Percentiles rank a stretch among this genome's conserved stretches.
Conservation (phyloP, 2,797 vertebrate genomes). For the Cryptoprocta ferox region DNA sequence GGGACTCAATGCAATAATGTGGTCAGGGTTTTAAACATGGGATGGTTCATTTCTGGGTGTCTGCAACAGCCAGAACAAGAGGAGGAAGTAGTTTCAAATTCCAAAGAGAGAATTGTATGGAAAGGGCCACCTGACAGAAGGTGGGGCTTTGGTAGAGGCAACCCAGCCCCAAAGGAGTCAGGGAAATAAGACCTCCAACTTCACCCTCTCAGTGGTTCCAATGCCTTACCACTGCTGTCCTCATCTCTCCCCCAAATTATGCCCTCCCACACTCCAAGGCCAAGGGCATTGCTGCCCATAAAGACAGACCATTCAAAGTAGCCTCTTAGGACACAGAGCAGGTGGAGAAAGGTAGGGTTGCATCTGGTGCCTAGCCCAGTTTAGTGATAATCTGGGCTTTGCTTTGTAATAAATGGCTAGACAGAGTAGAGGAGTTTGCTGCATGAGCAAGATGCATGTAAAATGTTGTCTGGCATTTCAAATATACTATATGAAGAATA, state of each 20-base stretch:
- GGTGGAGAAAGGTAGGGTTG: neutral
- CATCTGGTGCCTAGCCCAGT: accelerated
- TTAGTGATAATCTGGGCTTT: neutral
- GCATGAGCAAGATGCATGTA: accelerated
- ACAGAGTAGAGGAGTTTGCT: neutral
- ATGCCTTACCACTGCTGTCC: neutral
- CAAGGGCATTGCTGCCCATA: accelerated
- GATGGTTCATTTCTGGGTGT: neutral
- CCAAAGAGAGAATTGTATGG: too few relatives aligned
- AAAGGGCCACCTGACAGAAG: neutral
- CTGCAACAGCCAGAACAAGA: neutral
- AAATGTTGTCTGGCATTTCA: neutral
- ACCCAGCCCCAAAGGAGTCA: neutral
- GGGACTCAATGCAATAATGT: neutral
- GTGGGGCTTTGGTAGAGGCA: neutral
- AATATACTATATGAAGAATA: neutral
- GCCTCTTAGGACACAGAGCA: too few relatives aligned
- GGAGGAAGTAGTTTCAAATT: accelerated
- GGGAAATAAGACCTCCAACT: neutral
- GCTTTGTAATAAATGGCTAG: too few relatives aligned
- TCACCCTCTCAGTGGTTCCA: neutral
- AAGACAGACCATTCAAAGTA: neutral
- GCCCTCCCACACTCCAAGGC: accelerated
- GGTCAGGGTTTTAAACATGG: neutral
- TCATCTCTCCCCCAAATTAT: neutral